Evolutionary conservation across 2,797 vertebrate species (phyloP).

Genomic region (Pseudomugil tenellus): DNA sequence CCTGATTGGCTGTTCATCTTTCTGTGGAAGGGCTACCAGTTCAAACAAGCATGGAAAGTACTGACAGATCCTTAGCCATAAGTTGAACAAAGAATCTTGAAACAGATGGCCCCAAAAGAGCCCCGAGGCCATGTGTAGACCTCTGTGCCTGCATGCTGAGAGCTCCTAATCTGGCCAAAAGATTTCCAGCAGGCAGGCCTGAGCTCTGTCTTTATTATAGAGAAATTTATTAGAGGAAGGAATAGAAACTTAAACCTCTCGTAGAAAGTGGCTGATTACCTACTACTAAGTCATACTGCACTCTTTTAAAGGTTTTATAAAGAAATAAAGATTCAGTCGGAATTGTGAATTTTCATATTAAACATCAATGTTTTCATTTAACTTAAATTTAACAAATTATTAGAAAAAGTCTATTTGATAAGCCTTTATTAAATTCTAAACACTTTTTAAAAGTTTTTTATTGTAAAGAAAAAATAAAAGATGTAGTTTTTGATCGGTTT

Average conservation of each 20-base stretch:
- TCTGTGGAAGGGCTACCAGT: background rate
- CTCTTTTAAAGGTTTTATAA: background rate
- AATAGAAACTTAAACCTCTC: background rate
- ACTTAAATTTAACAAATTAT: too few relatives aligned
- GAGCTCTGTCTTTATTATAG: background rate
- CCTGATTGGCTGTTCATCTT: background rate
- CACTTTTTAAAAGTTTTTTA: background rate
- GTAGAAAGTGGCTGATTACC: background rate
- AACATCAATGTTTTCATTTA: background rate
- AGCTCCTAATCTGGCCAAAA: background rate
- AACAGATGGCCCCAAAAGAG: background rate
- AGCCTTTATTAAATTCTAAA: background rate
- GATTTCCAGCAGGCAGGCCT: background rate
- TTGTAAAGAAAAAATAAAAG: too few relatives aligned
- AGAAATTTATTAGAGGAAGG: background rate
- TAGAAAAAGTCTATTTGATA: background rate
- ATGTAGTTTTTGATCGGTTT: background rate
- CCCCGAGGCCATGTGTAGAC: constrained; percentile 1
- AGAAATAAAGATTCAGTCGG: too few relatives aligned
- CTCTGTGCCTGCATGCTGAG: background rate
- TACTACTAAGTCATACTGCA: background rate
- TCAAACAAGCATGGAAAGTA: constrained; percentile 3
- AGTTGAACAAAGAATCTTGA: background rate
- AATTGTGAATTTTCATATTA: background rate
- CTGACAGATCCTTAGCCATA: background rate